Evolutionary conservation across 2,113 vertebrate species (phyloP).

Genomic region (human): GRCh38 chr11:86065501-86066000

Average conservation of each 20-base stretch:
- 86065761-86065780: not conserved
- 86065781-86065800: constrained; percentile 51
- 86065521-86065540: not conserved
- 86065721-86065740: not conserved
- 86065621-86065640: not conserved
- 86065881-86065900: constrained; percentile 42
- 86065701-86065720: constrained; percentile 37
- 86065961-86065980: constrained; percentile 47
- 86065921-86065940: not conserved
- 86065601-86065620: constrained; percentile 43
- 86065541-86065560: not conserved
- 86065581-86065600: not conserved
- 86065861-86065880: constrained; percentile 37
- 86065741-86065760: constrained; percentile 22
- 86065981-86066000: not conserved
- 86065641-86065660: not conserved
- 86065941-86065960: constrained; percentile 44
- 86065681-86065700: constrained; percentile 42
- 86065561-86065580: not conserved
- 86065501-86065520: not conserved
- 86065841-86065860: constrained; percentile 50
- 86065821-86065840: constrained; percentile 18
- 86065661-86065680: not conserved
- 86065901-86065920: not conserved
- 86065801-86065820: not conserved